Evolutionary conservation across 2,113 vertebrate genomes (phyloP).

Genomic region (Nesogale talazaci): DNA sequence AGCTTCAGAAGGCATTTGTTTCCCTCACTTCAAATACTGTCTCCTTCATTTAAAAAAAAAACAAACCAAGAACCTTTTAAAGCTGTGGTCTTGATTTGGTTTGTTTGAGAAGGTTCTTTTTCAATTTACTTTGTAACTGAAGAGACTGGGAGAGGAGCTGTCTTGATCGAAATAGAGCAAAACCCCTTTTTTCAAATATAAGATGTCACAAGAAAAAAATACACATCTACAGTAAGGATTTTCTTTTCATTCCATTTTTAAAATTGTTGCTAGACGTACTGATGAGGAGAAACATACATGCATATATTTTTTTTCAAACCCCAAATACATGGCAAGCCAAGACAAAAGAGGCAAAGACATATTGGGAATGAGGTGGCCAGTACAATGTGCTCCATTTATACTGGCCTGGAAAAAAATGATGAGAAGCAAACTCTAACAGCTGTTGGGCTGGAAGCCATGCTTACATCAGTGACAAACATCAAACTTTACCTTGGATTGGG

Average conservation of each 20-base stretch:
- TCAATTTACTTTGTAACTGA: conserved; percentile 60
- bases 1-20: conserved; percentile 78
- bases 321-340: neutral
- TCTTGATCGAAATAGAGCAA: conserved; percentile 55
- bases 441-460: neutral
- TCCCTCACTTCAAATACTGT: conserved; percentile 74
- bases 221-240: neutral
- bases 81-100: conserved; percentile 43
- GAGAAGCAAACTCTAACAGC: neutral
- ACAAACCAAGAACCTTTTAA: too few species aligned
- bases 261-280: neutral
- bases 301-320: neutral
- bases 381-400: conserved; percentile 17
- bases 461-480: conserved; percentile 33
- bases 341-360: neutral
- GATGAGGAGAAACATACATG: conserved; percentile 33
- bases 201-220: conserved; percentile 4
- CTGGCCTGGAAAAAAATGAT: conserved; percentile 6
- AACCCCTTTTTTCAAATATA: conserved; percentile 33
- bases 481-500: conserved; percentile 24
- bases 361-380: neutral
- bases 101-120: conserved; percentile 53
- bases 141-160: conserved; percentile 42
- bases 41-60: conserved; percentile 4
- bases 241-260: neutral